Base-by-base conservation (phyloP, 2,888 invertebrate species). In the Tupiocoris notatus region DNA sequence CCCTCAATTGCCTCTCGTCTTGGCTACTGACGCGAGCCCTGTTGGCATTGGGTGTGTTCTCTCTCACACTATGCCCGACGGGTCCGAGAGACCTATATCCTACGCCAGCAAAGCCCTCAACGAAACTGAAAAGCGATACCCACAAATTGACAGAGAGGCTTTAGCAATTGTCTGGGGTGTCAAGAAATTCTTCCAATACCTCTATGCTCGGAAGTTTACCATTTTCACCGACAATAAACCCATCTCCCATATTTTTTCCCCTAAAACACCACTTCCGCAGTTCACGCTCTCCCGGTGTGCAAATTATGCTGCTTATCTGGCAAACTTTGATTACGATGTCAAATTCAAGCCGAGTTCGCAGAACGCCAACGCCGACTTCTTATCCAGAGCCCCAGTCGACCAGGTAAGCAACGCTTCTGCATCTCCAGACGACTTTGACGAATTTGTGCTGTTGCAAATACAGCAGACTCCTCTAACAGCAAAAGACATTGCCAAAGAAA, bases 151-250 rank as follows among this genome's bases (percentile, higher is more conserved):
- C n/a, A n/a, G n/a, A n/a, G n/a, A n/a, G n/a, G n/a, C n/a, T n/a
- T n/a, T n/a, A n/a, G n/a, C n/a, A n/a, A n/a, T n/a, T n/a, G n/a
- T n/a, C n/a, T n/a, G n/a, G n/a, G n/a, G n/a, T n/a, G n/a, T n/a
- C n/a, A n/a, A n/a, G n/a, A n/a, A n/a, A n/a, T n/a, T n/a, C n/a
- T n/a, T n/a, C n/a, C n/a, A n/a, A n/a, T n/a, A n/a, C n/a, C n/a
- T 85, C 2, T 83, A 81, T 78, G 85, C 84, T 2, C 77, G 82
- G 1, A 78, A 80, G 1, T 85, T 86, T 78, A 82, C 80, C 0
- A 79, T 85, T 16, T 59, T 81, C 6, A 84, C 84, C 0, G 83
- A 84, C 78, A 82, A 84, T 75, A 81, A 83, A 73, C 84, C 85
- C 0, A 65, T 81, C 2, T 21, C 56, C 0, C 63, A 61, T 77